Evolutionary conservation across 2,113 vertebrate species (phyloP), one percentile per base, ranked within the genome.

Genomic region (Tichodroma muraria): DNA sequence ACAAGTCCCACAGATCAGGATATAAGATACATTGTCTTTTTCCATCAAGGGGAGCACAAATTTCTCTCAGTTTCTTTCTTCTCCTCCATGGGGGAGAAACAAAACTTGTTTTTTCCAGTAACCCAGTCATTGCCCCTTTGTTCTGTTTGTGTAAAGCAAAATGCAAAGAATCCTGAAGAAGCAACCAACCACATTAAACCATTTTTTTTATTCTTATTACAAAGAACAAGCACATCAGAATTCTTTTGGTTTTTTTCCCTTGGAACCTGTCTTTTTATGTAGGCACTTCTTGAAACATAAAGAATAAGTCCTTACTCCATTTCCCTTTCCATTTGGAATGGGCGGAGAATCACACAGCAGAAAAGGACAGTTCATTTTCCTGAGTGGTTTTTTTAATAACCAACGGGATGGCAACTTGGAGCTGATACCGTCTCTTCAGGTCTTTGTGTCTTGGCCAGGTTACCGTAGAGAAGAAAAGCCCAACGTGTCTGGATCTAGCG

Each of bases 101-200:
- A 78, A 83, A 84, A 64, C 50, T 79, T 88, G 83, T 79, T 96
- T 90, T 47, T 44, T 64, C 33, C 61, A n/a, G 85, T 82, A 90
- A 76, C 49, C 16, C 65, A 42, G 45, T 72, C 88, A 63, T 45
- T 65, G 54, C 15, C 38, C 22, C 49, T 94, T 92, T 95, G 45
- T 94, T 95, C 65, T 84, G 68, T 82, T 91, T 94, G 50, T 85
- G 44, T 54, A 96, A 96, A 85, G 89, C 66, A 91, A 92, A 87
- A 50, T 64, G 80, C 15, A 89, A 85, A 91, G 93, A 83, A 79
- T 63, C 82, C n/a, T 88, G 66, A 79, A 90, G n/a, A 93, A 38
- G 45, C 38, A 93, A 79, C 75, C 70, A 76, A 73, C 24, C 61
- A 90, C 78, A 90, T 93, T 85, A 64, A 95, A 91, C 85, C 85